Percentiles rank a stretch among this genome's conserved stretches.
phyloP scores from a whole-genome alignment of 2,888 invertebrate genomes.

The Pandemis heparana region DNA sequence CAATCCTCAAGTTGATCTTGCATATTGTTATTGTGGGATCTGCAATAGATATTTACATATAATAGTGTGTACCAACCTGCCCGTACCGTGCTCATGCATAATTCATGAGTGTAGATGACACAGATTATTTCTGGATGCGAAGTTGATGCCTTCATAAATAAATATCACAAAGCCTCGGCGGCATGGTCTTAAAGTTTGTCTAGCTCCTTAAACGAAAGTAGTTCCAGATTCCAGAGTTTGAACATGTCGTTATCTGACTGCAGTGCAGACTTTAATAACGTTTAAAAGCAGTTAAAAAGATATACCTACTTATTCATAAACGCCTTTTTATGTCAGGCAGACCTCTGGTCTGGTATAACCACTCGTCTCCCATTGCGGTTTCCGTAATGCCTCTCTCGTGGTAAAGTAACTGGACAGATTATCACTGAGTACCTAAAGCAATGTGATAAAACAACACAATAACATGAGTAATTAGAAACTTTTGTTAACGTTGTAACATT shows the following conservation, averaged over 20 bases:
- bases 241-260: background rate
- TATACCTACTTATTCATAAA: no score
- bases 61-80: conserved; percentile 48
- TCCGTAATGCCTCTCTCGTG: background rate
- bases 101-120: conserved; percentile 43
- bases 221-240: background rate
- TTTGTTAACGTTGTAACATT: conserved; percentile 7
- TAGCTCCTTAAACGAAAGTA: background rate
- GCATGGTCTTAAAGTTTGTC: background rate
- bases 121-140: conserved; percentile 18
- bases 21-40: conserved; percentile 36
- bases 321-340: background rate
- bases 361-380: background rate
- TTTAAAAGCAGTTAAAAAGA: no score
- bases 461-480: background rate
- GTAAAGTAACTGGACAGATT: background rate
- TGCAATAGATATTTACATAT: conserved; percentile 50
- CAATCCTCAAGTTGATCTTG: conserved; percentile 14
- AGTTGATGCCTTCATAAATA: conserved; percentile 3
- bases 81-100: conserved; percentile 43
- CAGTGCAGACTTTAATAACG: no score
- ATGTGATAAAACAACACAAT: conserved; percentile 1
- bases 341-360: background rate
- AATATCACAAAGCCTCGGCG: background rate
- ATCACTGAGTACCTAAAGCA: background rate